A percentile compares a stretch with the other conserved stretches of the same genome.
These are phyloP conservation scores for Exephanes ischioxanthus DNA, from an alignment of 2,888 invertebrate species.

Conservation along the genomic window DNA sequence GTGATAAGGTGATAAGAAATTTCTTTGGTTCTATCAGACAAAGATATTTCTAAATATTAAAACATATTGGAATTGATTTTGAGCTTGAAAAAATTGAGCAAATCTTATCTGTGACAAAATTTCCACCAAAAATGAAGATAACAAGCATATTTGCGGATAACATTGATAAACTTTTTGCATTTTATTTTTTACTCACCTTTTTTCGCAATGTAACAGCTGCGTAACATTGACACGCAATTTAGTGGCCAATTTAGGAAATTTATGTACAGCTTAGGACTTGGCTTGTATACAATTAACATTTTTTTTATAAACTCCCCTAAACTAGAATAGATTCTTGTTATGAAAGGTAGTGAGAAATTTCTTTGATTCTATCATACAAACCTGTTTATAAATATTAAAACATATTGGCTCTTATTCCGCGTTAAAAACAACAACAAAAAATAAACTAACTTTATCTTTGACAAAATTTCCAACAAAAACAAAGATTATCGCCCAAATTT, in stretches of 20 bases:
- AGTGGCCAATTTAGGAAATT: neutral
- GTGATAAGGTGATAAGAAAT: neutral
- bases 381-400: neutral
- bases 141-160: too few species aligned
- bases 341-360: neutral
- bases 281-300: neutral
- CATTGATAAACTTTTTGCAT: neutral
- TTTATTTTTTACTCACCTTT: neutral
- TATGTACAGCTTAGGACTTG: neutral
- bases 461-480: neutral
- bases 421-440: too few species aligned
- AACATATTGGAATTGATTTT: neutral
- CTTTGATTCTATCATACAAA: neutral
- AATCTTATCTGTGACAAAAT: neutral
- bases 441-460: neutral
- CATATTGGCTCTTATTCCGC: too few species aligned
- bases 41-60: neutral
- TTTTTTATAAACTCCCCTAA: neutral
- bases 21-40: neutral
- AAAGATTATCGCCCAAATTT: too few species aligned
- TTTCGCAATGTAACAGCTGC: constrained; percentile 5
- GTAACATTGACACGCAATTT: constrained; percentile 10
- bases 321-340: neutral
- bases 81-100: too few species aligned
- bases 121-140: too few species aligned